phyloP scores from a whole-genome alignment of 2,797 vertebrate species.

The Peromyscus aztecus region DNA sequence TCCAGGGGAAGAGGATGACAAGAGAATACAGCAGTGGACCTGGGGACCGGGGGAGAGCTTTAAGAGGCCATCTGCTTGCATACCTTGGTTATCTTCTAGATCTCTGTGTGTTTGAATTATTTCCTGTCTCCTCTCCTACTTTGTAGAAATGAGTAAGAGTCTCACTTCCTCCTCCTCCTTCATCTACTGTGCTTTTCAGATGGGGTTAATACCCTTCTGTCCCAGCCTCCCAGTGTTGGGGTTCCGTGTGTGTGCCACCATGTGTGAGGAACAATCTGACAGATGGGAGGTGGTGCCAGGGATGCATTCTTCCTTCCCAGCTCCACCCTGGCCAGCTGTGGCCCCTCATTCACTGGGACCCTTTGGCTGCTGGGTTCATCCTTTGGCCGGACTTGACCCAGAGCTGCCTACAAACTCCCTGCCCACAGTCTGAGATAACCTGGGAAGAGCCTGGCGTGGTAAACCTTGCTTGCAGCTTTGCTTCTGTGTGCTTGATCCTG shows the following conservation, averaged over 20 bases:
- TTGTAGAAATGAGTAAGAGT: neutral
- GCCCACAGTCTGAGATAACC: neutral
- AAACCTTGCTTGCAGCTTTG: neutral
- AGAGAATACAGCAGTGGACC: neutral
- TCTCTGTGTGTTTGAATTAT: neutral
- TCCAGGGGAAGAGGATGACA: neutral
- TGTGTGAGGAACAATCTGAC: too few species aligned
- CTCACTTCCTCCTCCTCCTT: neutral
- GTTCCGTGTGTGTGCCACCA: neutral
- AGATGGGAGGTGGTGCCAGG: neutral
- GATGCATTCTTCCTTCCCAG: fast-evolving
- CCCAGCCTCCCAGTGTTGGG: neutral
- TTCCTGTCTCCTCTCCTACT: neutral
- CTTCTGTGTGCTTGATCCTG: neutral
- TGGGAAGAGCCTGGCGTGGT: neutral
- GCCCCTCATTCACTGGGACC: neutral
- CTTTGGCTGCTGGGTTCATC: neutral
- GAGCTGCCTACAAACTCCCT: neutral
- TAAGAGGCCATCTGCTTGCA: neutral
- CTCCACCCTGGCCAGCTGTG: neutral
- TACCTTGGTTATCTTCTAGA: neutral
- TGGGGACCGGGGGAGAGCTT: neutral
- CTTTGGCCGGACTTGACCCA: neutral
- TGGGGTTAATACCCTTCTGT: neutral
- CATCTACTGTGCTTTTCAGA: neutral